Evolutionary conservation across 2,888 invertebrate species (phyloP), one percentile per base, ranked within the genome.

Genomic region (Drosophila nr. fundita): DNA sequence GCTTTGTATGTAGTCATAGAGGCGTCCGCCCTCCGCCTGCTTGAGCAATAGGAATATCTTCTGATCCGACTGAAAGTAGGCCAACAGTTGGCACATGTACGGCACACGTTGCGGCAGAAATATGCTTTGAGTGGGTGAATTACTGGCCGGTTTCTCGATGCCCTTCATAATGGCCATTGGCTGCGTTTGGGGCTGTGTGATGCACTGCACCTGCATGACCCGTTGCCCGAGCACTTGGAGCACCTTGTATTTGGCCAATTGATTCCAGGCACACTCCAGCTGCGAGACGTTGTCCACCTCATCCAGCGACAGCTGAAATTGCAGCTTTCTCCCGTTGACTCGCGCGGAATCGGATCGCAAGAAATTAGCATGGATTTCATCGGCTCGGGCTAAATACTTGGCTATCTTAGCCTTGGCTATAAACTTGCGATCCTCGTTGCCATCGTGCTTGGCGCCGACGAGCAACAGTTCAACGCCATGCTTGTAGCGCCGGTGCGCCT

Each of bases 401-500:
- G 90, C 78, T 29, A 93, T 92, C 83, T 93, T 93, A 4, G 92
- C 91, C 81, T 92, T 93, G 42, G 93, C 93, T 66, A 93, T 93
- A 57, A 89, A 90, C 75, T 89, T 91, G 5, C 93, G 85, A 55
- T 93, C 93, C 21, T 92, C 92, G 68, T 92, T 93, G 7, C 59
- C 68, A 70, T 93, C 93, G 53, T 88, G 91, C 78, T 92, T 92
- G 6, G 92, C 87, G 2, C 93, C 93, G 7, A 75, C 78, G 1
- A 93, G 76, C 13, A 93, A 68, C 21, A 91, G 74, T 49, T 93
- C 93, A 5, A 93, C 92, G 1, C 93, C 93, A 7, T 76, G 80
- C 68, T 93, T 93, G 64, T 93, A 93, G 0, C 85, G 89, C 27
- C 78, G 80, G 62, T 92, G 91, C 0, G 93, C 93, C 21, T 90